phyloP scores from a whole-genome alignment of 2,797 vertebrate species.

The Gorsachius magnificus region DNA sequence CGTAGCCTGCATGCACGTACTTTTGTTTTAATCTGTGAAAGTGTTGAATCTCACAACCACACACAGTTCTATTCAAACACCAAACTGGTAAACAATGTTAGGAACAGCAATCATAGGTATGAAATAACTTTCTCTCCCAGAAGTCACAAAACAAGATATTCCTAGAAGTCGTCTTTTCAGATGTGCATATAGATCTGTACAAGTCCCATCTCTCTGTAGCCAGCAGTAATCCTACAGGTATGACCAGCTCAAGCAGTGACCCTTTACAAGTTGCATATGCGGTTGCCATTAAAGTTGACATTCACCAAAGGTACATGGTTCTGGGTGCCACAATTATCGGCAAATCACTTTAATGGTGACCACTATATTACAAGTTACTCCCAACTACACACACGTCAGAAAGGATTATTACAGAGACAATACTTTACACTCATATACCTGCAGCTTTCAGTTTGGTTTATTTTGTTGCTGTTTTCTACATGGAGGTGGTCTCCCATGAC shows the following conservation, averaged over 20 bases:
- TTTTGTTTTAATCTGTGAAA: slow-evolving; percentile 57
- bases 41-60: slow-evolving; percentile 70
- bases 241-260: slow-evolving; percentile 60
- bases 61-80: slow-evolving; percentile 70
- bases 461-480: slow-evolving; percentile 72
- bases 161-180: slow-evolving; percentile 45
- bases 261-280: slow-evolving; percentile 31
- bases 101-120: slow-evolving; percentile 63
- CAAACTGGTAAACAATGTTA: slow-evolving; percentile 64
- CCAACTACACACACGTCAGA: slow-evolving; percentile 65
- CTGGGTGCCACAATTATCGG: slow-evolving; percentile 40
- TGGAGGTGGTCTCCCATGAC: slow-evolving; percentile 83
- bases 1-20: slow-evolving; percentile 65
- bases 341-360: slow-evolving; percentile 65
- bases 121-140: slow-evolving; percentile 40
- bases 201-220: slow-evolving; percentile 16
- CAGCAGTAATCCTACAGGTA: slow-evolving; percentile 32
- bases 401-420: slow-evolving; percentile 64
- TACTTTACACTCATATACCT: slow-evolving; percentile 57
- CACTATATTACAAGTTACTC: slow-evolving; percentile 62
- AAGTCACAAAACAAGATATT: slow-evolving; percentile 56
- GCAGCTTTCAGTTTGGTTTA: slow-evolving; percentile 73
- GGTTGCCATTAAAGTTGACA: slow-evolving; percentile 55
- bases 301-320: slow-evolving; percentile 23
- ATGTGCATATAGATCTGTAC: slow-evolving; percentile 30